These are phyloP conservation scores for Chlamydotis undulata DNA, from an alignment of 2,113 vertebrate genomes.

Conservation along the genomic window DNA sequence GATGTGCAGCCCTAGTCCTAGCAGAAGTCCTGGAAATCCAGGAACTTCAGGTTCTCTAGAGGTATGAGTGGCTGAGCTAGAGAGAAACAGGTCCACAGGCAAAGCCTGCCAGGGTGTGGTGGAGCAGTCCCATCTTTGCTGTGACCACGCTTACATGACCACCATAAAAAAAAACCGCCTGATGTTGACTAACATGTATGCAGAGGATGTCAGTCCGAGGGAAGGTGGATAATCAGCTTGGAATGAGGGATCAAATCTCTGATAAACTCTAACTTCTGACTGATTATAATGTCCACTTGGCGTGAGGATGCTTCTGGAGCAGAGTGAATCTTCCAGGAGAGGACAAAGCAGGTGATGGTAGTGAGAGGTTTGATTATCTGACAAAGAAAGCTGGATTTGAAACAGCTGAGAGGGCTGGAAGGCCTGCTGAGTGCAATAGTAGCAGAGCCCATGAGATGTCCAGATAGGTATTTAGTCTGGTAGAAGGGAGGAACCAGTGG, in stretches of 20 bases:
- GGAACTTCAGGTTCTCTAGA: not conserved
- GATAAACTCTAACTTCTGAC: not conserved
- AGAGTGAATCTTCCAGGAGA: not conserved
- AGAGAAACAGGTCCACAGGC: not conserved
- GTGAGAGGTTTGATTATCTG: not conserved
- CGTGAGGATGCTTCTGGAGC: not conserved
- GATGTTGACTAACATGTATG: not conserved
- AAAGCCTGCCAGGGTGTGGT: not conserved
- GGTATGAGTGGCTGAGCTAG: not conserved
- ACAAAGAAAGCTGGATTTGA: not conserved
- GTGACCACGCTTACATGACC: not conserved
- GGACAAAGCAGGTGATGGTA: not conserved
- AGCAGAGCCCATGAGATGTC: not conserved
- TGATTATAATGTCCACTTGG: not conserved
- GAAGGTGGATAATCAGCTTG: not conserved
- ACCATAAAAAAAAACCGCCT: not conserved
- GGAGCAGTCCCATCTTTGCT: not conserved
- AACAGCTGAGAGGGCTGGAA: not conserved
- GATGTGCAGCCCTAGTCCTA: not conserved
- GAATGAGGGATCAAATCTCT: not conserved
- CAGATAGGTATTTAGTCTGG: not conserved
- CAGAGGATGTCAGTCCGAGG: not conserved
- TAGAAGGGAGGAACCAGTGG: not conserved
- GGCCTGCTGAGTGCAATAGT: not conserved
- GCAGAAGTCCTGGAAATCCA: not conserved